Evolutionary conservation across 2,797 vertebrate genomes (phyloP).

Genomic region (Enteromius fasciolatus): DNA sequence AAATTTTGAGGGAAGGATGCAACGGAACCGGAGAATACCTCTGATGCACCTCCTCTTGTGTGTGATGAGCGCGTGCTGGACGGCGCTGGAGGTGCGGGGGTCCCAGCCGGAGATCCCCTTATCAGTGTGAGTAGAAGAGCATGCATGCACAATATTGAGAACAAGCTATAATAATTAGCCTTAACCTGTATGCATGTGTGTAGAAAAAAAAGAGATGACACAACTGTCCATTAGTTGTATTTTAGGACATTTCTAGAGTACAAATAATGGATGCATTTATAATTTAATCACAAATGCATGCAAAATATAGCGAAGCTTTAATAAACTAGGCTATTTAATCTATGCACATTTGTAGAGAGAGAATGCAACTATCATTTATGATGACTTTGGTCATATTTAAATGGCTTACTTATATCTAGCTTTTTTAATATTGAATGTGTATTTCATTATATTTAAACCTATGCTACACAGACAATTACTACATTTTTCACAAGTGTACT

Average conservation of each 20-base stretch:
- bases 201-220: neutral
- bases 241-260: neutral
- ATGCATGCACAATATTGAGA: constrained; percentile 16
- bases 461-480: neutral
- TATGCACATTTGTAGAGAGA: neutral
- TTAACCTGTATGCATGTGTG: neutral
- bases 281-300: neutral
- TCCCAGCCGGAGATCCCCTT: constrained; percentile 95
- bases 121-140: constrained; percentile 89
- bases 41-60: constrained; percentile 78
- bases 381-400: neutral
- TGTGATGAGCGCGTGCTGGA: constrained; percentile 76
- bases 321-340: neutral
- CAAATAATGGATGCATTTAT: neutral
- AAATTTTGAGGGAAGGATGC: constrained; percentile 75
- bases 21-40: constrained; percentile 68
- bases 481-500: neutral
- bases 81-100: constrained; percentile 80
- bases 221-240: neutral
- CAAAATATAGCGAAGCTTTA: neutral
- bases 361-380: neutral
- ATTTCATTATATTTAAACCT: neutral
- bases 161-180: neutral
- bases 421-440: neutral
- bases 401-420: neutral